Percentiles rank a stretch among this genome's conserved stretches.
These are phyloP conservation scores for Helicolenus hilgendorfi DNA, from an alignment of 2,797 vertebrate species.

Conservation along the genomic window DNA sequence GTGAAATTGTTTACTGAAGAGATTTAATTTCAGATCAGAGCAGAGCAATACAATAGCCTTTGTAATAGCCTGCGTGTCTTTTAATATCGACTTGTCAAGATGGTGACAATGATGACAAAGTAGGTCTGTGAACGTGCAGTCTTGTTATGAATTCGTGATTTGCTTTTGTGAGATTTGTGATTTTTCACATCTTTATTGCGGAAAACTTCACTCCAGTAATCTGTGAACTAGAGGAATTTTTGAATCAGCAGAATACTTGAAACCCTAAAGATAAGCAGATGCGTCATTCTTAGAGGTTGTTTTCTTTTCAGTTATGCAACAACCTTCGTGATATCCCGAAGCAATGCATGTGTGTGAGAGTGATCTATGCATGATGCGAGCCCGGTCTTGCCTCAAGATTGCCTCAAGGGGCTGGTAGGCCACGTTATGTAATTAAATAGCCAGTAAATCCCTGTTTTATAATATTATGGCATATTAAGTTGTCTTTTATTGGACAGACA, in stretches of 20 bases:
- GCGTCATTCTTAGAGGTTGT: conserved; percentile 9
- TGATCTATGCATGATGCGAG: conserved; percentile 46
- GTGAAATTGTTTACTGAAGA: not conserved
- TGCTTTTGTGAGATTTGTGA: not conserved
- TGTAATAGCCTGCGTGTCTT: not conserved
- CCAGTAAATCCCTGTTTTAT: conserved; percentile 25
- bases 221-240: not conserved
- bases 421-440: conserved; percentile 35
- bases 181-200: not conserved
- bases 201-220: not conserved
- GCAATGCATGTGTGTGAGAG: conserved; percentile 38
- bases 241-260: not conserved
- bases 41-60: conserved; percentile 3
- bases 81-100: conserved; percentile 1
- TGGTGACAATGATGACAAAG: not conserved
- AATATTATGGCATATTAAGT: conserved; percentile 2
- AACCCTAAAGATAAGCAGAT: not conserved
- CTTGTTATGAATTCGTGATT: not conserved
- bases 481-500: conserved; percentile 39
- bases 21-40: conserved; percentile 14
- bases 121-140: not conserved
- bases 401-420: not conserved
- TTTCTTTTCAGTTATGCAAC: conserved; percentile 50
- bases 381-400: conserved; percentile 55
- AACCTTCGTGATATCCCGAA: conserved; percentile 32